Base-by-base conservation (phyloP, 2,888 invertebrate genomes). In the Neoascia interrupta region DNA sequence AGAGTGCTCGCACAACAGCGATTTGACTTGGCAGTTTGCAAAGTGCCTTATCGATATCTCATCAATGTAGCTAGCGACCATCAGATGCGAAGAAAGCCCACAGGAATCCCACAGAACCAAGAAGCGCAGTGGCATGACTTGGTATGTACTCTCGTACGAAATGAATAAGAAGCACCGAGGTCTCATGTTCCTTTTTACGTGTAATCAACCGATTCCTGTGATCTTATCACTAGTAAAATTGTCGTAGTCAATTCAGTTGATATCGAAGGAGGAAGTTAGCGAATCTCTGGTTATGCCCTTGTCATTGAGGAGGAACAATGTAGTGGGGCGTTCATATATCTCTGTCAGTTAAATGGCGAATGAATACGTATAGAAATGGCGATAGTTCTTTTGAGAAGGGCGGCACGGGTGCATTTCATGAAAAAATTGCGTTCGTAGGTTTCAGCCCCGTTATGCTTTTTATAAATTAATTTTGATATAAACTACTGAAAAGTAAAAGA, bases 1-100 rank as follows among this genome's bases (percentile, higher is more conserved):
- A 26, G 18, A n/a, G n/a, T n/a, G n/a, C n/a, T 39, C 10, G 13
- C 8, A 16, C 13, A 8, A 56, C 53, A 49, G 68, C 51, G 70
- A 58, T 58, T 76, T 64, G 45, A 69, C 61, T 75, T 69, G 69
- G 54, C 54, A 26, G 72, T 28, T 36, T 8, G n/a, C 34, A 34
- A 54, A 79, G 76, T 66, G 36, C 49, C 41, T 72, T 68, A 79
- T 79, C 72, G 76, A 70, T 72, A 79, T 72, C 76, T 79, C 76
- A 79, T 79, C 76, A 72, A 43, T 66, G 60, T 56, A 54, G 54
- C 72, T 61, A 66, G 56, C 49, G 60, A 49, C 66, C 41, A 70
- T 75, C 43, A 69, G 47, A 75, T 37, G 15, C 45, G 18, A 3
- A 19, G 15, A 34, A 21, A 43, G 13, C 6, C 18, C 53, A 16